Base-by-base conservation (phyloP, 2,113 vertebrate species). In the Xiphophorus couchianus region DNA sequence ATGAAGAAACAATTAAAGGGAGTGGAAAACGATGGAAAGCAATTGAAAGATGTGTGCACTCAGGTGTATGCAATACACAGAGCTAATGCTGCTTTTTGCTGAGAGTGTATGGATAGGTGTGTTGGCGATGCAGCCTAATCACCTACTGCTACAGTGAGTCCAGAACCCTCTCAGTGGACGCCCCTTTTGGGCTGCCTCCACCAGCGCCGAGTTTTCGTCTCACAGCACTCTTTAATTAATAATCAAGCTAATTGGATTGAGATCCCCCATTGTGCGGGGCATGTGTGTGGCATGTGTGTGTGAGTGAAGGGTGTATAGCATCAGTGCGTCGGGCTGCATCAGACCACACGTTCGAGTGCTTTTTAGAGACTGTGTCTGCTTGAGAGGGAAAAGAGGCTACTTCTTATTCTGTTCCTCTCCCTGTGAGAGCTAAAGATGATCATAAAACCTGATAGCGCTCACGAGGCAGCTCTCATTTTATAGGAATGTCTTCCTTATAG, bases 161-260 rank as follows among this genome's bases (percentile, higher is more conserved):
- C 88, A 89, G 82, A 89, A 69, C 73, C 76, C 73, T 90, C 78
- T 83, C 89, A 89, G 84, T 86, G 89, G 82, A 84, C 78, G 48
- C 84, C 85, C 84, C 89, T 86, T 88, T 86, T 89, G 87, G 86
- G 91, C 82, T 17, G 39, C 81, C 79, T 84, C 82, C 86, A 73
- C 78, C 78, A 71, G 72, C 78, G 19, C 84, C 82, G 13, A 71
- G 77, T 79, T 92, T 86, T 91, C 90, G 88, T 86, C 82, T 88
- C 84, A 90, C 90, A 78, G 81, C 83, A 86, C 84, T 63, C 84
- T 89, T 92, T 92, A 94, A 94, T 92, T 94, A 94, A 93, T 94
- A 94, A 92, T 93, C 90, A 90, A 86, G 91, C 87, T 93, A 91
- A 92, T 93, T 93, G 89, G 91, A 91, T 90, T 83, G 85, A 78